Conservation (phyloP, 2,113 vertebrate genomes). For the mouse (Mus musculus) region DNA sequence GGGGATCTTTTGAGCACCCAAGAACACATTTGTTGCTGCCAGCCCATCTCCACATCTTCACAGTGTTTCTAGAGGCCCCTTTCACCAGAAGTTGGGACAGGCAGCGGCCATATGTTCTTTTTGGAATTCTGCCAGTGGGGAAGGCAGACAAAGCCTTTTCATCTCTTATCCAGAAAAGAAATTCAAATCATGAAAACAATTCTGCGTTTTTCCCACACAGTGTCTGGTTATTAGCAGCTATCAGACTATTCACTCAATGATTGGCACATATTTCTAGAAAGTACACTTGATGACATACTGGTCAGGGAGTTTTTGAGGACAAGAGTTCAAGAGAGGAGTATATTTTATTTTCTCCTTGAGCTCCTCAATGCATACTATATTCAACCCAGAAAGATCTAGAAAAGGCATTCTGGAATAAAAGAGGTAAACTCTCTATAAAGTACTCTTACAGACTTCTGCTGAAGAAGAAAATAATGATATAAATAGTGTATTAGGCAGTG, state of each 20-base stretch:
- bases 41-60: background rate
- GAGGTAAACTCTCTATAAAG: background rate
- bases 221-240: slow-evolving; percentile 33
- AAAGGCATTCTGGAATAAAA: background rate
- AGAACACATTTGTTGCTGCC: background rate
- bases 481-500: background rate
- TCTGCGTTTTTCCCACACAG: background rate
- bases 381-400: background rate
- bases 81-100: background rate
- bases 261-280: background rate
- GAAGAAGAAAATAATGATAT: background rate
- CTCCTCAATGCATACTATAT: background rate
- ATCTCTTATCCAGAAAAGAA: slow-evolving; percentile 25
- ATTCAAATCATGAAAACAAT: slow-evolving; percentile 47
- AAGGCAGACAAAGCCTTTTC: slow-evolving; percentile 26
- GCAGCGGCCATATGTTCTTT: background rate
- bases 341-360: background rate
- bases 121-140: slow-evolving; percentile 13
- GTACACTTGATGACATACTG: background rate
- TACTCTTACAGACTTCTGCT: background rate
- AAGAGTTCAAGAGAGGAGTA: background rate
- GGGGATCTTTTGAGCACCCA: background rate
- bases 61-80: background rate
- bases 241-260: background rate
- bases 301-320: background rate